phyloP scores from a whole-genome alignment of 1,140 invertebrate species.

The Drosophila kurseongensis region DNA sequence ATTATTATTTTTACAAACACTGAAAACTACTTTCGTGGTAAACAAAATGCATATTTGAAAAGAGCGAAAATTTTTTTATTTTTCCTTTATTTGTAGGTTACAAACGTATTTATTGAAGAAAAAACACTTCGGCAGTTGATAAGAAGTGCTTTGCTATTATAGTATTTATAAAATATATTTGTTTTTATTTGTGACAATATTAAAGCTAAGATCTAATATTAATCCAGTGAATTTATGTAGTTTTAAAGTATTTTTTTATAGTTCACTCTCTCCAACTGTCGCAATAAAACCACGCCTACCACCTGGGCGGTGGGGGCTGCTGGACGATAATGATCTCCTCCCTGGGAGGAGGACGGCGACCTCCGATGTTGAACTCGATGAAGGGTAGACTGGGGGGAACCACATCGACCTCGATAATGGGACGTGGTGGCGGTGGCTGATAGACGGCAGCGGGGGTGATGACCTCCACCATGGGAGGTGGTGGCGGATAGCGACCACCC shows the following conservation, averaged over 20 bases:
- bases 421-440: slow-evolving; percentile 60
- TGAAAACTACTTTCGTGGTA: too few species aligned
- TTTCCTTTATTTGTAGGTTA: too few species aligned
- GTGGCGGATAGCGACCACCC: slow-evolving; percentile 56
- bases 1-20: too few species aligned
- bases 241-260: not conserved
- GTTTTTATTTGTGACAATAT: slow-evolving; percentile 8
- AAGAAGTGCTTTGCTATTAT: not conserved
- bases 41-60: too few species aligned
- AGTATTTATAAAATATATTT: not conserved
- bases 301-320: slow-evolving; percentile 61
- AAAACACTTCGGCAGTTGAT: not conserved
- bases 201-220: slow-evolving; percentile 22
- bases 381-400: slow-evolving; percentile 60
- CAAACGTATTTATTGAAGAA: too few species aligned
- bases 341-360: slow-evolving; percentile 57
- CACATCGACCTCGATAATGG: slow-evolving; percentile 69
- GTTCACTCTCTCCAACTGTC: slow-evolving; percentile 11
- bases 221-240: slow-evolving; percentile 1
- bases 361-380: slow-evolving; percentile 71
- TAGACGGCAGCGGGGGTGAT: slow-evolving; percentile 64
- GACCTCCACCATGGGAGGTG: slow-evolving; percentile 54
- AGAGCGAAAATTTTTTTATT: too few species aligned
- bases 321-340: slow-evolving; percentile 70
- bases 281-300: slow-evolving; percentile 29